Base-by-base conservation (phyloP, 2,888 invertebrate genomes). In the Spicauda simplicius region DNA sequence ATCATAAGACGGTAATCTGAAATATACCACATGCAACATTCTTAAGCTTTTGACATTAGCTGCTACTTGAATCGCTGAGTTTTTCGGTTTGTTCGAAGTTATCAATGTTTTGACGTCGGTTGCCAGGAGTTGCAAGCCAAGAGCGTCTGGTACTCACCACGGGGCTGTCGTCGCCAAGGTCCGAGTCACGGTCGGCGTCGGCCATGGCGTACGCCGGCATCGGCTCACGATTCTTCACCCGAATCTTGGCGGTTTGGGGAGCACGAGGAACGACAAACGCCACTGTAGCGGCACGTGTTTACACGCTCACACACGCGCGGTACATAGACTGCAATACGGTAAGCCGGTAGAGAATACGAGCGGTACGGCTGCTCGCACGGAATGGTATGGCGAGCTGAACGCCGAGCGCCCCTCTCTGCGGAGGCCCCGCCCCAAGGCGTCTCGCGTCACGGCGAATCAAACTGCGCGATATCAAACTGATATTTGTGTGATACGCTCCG, bases 211-310 rank as follows among this genome's bases (percentile, higher is more conserved):
- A 97, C 94, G 96, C 96, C 94, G 96, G 96, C 91, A 97, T 95
- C 93, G 97, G 97, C 87, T 97, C 96, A 94, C 96, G 95, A 89
- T 97, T 97, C 96, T 97, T 97, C 92, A 97, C 96, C 95, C 97
- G 96, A 97, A 97, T 97, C 95, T 97, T 97, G 97, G 93, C 94
- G 93, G 90, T 80, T 93, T 86, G 76, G 67, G 70, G 63, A 74
- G 76, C 82, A 86, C 87, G 85, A 78, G 76, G 75, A 76, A 80
- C 72, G 77, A 85, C 79, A 83, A 86, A 76, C 73, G 84, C 84
- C 86, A 78, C 77, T 72, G 33, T 33, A 33, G 75, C 54, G 80
- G 84, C 86, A 83, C 84, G 84, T 79, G 83, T 78, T 82, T 77
- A 74, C 80, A 76, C 74, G 80, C 80, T 82, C 85, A 83, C 90